Evolutionary conservation across 2,113 vertebrate species (phyloP).

Genomic region (Martes martes): DNA sequence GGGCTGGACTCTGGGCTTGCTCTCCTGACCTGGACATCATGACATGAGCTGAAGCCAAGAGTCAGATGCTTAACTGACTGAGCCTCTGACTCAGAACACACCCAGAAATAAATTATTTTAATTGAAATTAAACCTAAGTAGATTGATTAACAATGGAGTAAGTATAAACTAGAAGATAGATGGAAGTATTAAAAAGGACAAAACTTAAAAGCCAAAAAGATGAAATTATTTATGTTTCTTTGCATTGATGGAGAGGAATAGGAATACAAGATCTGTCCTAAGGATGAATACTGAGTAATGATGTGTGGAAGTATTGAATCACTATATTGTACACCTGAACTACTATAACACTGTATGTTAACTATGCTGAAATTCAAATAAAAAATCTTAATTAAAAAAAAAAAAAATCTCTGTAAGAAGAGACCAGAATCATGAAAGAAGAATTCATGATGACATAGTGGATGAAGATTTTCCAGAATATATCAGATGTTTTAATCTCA

Average conservation of each 20-base stretch:
- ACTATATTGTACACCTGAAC: not conserved
- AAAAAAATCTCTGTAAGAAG: not conserved
- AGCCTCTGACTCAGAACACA: not conserved
- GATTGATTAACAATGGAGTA: not conserved
- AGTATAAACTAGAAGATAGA: not conserved
- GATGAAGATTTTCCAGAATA: not conserved
- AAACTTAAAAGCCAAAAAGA: not conserved
- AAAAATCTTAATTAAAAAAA: not conserved
- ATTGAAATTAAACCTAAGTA: not conserved
- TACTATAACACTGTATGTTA: not conserved
- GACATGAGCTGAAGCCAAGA: not conserved
- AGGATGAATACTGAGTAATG: no score
- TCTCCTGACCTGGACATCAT: not conserved
- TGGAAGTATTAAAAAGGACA: not conserved
- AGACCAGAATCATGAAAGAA: not conserved
- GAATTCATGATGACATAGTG: not conserved
- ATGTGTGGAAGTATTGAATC: no score
- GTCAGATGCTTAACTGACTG: not conserved
- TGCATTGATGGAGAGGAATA: no score
- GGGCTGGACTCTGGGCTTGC: not conserved
- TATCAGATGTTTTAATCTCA: not conserved
- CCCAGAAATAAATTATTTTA: not conserved
- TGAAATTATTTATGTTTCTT: no score
- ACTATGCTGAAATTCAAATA: not conserved
- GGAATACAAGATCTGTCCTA: no score